phyloP scores from a whole-genome alignment of 2,888 invertebrate species.

The Plemyria rubiginata region DNA sequence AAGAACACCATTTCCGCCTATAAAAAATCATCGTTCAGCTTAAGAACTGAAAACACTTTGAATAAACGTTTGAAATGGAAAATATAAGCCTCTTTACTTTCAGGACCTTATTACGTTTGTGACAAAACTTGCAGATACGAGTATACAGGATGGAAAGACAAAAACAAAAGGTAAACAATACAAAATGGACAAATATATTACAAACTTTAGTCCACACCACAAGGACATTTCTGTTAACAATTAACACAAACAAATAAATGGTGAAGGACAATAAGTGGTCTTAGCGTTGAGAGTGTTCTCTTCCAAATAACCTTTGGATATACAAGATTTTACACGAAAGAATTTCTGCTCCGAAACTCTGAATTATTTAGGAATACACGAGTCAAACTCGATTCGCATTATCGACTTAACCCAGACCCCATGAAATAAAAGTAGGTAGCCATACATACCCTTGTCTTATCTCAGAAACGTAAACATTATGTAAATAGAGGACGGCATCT shows the following conservation, averaged over 20 bases:
- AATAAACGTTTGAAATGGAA: constrained; percentile 10
- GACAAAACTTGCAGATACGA: neutral
- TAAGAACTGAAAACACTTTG: neutral
- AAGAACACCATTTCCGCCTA: neutral
- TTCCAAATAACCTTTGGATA: too few species aligned
- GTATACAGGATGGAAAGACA: neutral
- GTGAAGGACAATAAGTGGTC: too few species aligned
- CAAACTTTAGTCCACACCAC: too few species aligned
- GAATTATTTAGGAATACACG: constrained; percentile 32
- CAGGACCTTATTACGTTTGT: neutral
- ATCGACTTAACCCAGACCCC: constrained; percentile 35
- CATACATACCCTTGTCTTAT: neutral
- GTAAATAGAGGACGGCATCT: constrained; percentile 45
- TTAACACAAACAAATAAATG: too few species aligned
- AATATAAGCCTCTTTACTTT: constrained; percentile 6
- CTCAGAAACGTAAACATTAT: constrained; percentile 32
- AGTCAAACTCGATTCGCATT: constrained; percentile 37
- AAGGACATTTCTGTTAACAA: too few species aligned
- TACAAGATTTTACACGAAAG: neutral
- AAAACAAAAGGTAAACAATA: neutral
- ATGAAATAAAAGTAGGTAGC: constrained; percentile 10
- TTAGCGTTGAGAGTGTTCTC: too few species aligned
- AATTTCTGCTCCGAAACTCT: neutral
- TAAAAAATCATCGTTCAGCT: neutral
- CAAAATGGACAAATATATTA: too few species aligned